Percentiles rank a stretch among this genome's conserved stretches.
These are phyloP conservation scores for Cyanoramphus novaezelandiae DNA, from an alignment of 2,113 vertebrate genomes.

Conservation along the genomic window DNA sequence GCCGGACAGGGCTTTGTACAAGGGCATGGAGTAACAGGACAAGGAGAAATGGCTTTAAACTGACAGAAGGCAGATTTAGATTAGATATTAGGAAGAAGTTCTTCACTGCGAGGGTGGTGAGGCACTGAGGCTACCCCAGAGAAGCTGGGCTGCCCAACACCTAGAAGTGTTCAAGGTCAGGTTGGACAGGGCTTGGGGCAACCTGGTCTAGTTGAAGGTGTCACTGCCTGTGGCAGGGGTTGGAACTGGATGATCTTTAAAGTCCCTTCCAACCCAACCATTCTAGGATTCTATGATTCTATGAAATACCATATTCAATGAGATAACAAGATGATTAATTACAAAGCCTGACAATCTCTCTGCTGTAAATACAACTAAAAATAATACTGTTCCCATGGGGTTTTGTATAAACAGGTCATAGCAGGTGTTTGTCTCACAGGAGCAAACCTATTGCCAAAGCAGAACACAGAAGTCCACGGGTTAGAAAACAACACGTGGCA, in stretches of 20 bases:
- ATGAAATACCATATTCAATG: rapidly evolving
- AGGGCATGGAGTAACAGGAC: not conserved
- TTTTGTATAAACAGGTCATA: not conserved
- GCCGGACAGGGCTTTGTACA: not conserved
- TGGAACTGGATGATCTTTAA: no score
- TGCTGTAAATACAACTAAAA: not conserved
- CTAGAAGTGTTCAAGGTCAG: not conserved
- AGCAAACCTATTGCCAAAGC: not conserved
- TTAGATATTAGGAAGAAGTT: not conserved
- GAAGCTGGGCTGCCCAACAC: not conserved
- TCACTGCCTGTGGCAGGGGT: no score
- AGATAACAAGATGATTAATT: not conserved
- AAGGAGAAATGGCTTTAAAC: not conserved
- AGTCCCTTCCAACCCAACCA: not conserved
- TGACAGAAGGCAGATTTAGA: not conserved
- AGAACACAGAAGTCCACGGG: not conserved
- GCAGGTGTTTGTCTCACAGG: not conserved
- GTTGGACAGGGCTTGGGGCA: not conserved
- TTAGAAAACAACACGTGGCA: not conserved
- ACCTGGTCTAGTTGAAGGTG: not conserved
- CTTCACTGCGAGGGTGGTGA: not conserved
- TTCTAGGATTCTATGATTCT: not conserved
- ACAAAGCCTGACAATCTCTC: not conserved
- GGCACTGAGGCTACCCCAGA: not conserved
- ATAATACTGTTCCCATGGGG: no score